phyloP scores from a whole-genome alignment of 2,888 invertebrate species.

The Adineta ricciae region DNA sequence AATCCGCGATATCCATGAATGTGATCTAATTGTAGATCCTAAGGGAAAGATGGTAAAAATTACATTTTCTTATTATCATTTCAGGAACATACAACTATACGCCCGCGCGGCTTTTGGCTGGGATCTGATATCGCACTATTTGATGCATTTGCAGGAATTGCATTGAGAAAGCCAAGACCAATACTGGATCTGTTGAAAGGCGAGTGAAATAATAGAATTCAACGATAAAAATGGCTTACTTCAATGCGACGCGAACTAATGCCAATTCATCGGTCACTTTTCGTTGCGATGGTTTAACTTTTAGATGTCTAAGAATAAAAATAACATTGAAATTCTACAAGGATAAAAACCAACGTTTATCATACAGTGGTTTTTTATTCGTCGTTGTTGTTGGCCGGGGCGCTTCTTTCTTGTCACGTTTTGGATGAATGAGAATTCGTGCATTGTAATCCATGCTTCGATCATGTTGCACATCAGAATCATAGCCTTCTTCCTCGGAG shows the following conservation, averaged over 20 bases:
- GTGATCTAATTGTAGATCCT: constrained; percentile 47
- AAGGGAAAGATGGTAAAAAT: background rate
- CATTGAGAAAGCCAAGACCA: background rate
- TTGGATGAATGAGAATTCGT: constrained; percentile 23
- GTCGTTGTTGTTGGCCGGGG: background rate
- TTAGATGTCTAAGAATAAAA: background rate
- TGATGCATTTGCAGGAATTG: background rate
- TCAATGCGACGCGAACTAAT: background rate
- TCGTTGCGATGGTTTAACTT: background rate
- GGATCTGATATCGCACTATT: background rate
- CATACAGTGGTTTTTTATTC: background rate
- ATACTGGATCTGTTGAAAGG: background rate
- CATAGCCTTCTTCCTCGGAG: constrained; percentile 47
- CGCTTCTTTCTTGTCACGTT: background rate
- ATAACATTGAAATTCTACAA: background rate
- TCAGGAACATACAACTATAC: constrained; percentile 1
- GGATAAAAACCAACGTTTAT: background rate
- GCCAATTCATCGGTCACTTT: background rate
- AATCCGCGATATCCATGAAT: constrained; percentile 50
- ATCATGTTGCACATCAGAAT: constrained; percentile 32
- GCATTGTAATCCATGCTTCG: constrained; percentile 29
- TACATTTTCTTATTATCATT: background rate
- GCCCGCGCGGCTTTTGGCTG: background rate
- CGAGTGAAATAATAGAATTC: too few relatives aligned
- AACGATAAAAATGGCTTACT: background rate